Evolutionary conservation across 2,797 vertebrate species (phyloP).

Genomic region (Sparidentex hasta): DNA sequence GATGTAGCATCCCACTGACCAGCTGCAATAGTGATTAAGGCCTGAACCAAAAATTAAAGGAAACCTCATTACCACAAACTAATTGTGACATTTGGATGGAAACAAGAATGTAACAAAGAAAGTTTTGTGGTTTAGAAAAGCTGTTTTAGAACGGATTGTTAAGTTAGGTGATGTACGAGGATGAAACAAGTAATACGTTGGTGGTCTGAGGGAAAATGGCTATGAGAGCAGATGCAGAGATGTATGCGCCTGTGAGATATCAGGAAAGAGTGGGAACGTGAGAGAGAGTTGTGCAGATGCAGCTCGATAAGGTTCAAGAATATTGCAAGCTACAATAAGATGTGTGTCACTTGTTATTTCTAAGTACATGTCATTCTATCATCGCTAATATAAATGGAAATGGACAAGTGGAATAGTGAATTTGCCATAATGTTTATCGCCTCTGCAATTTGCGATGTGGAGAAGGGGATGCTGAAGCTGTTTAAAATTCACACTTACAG

Average conservation of each 20-base stretch:
- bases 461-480: neutral
- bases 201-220: slow-evolving; percentile 19
- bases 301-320: slow-evolving; percentile 5
- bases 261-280: neutral
- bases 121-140: slow-evolving; percentile 32
- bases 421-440: neutral
- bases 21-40: slow-evolving; percentile 13
- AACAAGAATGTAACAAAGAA: slow-evolving; percentile 19
- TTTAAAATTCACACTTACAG: slow-evolving; percentile 20
- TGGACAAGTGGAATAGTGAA: neutral
- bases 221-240: slow-evolving; percentile 18
- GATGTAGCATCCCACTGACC: slow-evolving; percentile 19
- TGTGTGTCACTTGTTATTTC: neutral
- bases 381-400: slow-evolving; percentile 17
- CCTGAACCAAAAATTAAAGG: slow-evolving; percentile 31
- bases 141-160: neutral
- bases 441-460: neutral
- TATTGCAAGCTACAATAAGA: neutral
- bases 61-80: slow-evolving; percentile 39
- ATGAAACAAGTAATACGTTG: slow-evolving; percentile 5
- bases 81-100: slow-evolving; percentile 23
- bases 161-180: neutral
- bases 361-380: neutral
- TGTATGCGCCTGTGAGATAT: neutral
- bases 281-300: neutral